Evolutionary conservation across 2,113 vertebrate genomes (phyloP), one percentile per base, ranked within the genome.

Genomic region (Hystrix brachyura): DNA sequence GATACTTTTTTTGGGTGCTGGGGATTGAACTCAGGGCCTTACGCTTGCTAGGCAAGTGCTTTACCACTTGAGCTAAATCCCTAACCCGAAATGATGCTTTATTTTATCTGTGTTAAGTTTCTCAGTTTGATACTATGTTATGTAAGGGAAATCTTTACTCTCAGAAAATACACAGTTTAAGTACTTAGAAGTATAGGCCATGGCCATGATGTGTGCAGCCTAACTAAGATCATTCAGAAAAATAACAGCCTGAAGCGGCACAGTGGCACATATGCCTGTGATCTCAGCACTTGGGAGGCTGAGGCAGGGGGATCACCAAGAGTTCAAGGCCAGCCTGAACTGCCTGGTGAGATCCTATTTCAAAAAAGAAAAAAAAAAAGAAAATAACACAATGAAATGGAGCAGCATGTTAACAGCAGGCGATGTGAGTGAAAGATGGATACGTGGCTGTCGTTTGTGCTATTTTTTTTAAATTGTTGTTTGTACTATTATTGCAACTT

Each of bases 221-320:
- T 89, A 76, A 83, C 14, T 89, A 38, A 94, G 89, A n/a, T 81
- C 69, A 71, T 92, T 97, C 11, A 64, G 87, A 23, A 87, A 80
- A 65, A 67, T 82, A 55, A 13, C 8, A 53, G 29, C 53, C 18
- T 79, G 76, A 53, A 53, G 3, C 48, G 25, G 46, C 14, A 51
- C 17, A 46, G 25, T 78, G 74, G 14, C 27, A 4, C 27, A 78
- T 8, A 78, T 8, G 15, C 43, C 48, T 51, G 14, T 78, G 8
- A 29, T 51, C 43, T 46, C 74, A 78, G 27, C 48, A 51, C 27
- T 29, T 27, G 25, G 74, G 43, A 78, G 25, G 74, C 46, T 78
- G 74, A 78, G 25, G 27, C 46, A 78, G 74, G 46, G 51, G 27
- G 74, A 78, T 78, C 27, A 14, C 46, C 1, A 27, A 3, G 27